These are phyloP conservation scores for Ivindomyrus marchei DNA, from an alignment of 2,113 vertebrate genomes.

Conservation along the genomic window DNA sequence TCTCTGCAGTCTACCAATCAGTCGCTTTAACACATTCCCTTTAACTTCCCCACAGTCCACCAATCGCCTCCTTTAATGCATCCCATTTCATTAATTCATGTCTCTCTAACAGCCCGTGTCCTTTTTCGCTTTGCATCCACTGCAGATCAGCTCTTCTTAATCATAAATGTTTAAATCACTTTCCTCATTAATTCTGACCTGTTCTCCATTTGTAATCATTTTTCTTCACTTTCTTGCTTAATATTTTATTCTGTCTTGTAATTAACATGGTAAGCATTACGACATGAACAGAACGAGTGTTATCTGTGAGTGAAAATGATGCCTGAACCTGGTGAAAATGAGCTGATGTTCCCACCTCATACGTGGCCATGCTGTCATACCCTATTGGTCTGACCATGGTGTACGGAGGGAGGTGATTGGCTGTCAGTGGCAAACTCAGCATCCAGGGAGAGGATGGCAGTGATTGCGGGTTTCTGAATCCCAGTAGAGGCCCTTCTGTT, in stretches of 20 bases:
- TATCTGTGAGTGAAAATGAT: background rate
- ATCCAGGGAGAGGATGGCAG: background rate
- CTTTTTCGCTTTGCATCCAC: background rate
- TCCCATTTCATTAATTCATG: slow-evolving; percentile 10
- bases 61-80: slow-evolving; percentile 3
- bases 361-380: background rate
- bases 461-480: background rate
- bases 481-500: background rate
- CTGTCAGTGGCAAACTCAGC: background rate
- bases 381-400: background rate
- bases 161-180: slow-evolving; percentile 11
- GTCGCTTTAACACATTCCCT: background rate
- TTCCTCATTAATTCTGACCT: slow-evolving; percentile 1
- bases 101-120: background rate
- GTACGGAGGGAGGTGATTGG: background rate
- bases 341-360: background rate
- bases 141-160: slow-evolving; percentile 12
- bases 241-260: background rate
- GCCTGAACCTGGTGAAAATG: background rate
- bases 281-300: background rate
- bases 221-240: background rate
- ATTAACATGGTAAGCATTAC: background rate
- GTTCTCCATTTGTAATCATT: background rate
- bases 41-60: background rate
- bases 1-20: background rate